Evolutionary conservation across 64 coral and sea anemone genomes (phyloP).

Genomic region (Hydrozoanthus tunicans): DNA sequence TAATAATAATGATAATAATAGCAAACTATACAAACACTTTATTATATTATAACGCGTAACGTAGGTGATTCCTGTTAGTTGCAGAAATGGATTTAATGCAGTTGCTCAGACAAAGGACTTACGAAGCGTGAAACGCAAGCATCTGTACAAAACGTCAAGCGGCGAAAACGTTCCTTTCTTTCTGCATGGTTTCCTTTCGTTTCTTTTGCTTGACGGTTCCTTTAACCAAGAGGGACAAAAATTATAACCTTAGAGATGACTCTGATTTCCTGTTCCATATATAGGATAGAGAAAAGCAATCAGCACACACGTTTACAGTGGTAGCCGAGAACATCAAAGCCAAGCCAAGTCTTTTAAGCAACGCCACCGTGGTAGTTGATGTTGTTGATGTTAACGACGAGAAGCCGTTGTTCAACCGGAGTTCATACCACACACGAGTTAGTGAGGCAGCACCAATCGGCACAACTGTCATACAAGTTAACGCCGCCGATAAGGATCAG

Average conservation of each 20-base stretch:
- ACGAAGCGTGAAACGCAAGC: too few species aligned
- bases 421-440: constrained; percentile 50
- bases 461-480: constrained; percentile 67
- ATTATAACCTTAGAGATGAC: background rate
- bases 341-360: constrained; percentile 27
- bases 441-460: constrained; percentile 57
- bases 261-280: background rate
- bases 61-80: too few species aligned
- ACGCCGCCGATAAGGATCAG: constrained; percentile 64
- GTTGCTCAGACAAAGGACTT: too few species aligned
- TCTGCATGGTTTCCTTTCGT: background rate
- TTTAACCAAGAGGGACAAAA: background rate
- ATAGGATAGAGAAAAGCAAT: constrained; percentile 52
- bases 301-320: constrained; percentile 60
- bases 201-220: background rate
- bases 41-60: too few species aligned
- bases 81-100: too few species aligned
- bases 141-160: too few species aligned
- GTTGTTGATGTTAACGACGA: constrained; percentile 65
- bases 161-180: background rate
- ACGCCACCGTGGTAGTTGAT: constrained; percentile 26
- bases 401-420: constrained; percentile 57
- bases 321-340: constrained; percentile 74
- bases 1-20: too few species aligned
- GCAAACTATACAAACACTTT: too few species aligned